Base-by-base conservation (phyloP, 2,888 invertebrate genomes). In the Dasysyrphus albostriatus region DNA sequence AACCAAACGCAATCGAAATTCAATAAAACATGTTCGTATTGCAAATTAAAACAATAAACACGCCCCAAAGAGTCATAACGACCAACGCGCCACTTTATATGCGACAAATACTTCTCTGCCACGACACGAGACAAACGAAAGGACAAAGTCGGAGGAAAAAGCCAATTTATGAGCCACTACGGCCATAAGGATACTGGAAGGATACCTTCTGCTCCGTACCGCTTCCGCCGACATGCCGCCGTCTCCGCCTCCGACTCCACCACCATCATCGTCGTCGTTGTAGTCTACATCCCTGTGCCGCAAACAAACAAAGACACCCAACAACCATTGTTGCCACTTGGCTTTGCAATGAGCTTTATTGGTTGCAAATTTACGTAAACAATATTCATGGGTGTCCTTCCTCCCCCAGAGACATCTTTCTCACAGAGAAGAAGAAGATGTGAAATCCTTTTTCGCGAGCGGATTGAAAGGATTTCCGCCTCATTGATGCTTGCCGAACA, bases 31-130 rank as follows among this genome's bases (percentile, higher is more conserved):
- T 87, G 87, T 83, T 87, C 87, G 79, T 78, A 87, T 87, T 87
- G 83, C 87, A 87, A 87, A 87, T 87, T 87, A 87, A 87, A 87
- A 87, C 87, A 87, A 87, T 87, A 87, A 87, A 87, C 87, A 87
- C 87, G 87, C 87, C 87, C 87, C 83, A 75, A 87, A 87, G 87
- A 87, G 70, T 87, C 87, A 87, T 83, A 87, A 87, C 87, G 87
- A 83, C 87, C 83, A 87, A 83, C 75, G 87, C 79, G 87, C 74
- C 83, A 87, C 87, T 87, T 83, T 87, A 87, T 83, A 87, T 87
- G 87, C 87, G 87, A 87, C 87, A 87, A 87, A 82, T 87, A 87
- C 78, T 75, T 75, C 59, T 47, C 32, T 42, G 39, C 69, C 24
- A n/a, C 73, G 72, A 65, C 67, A 70, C 78, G 83, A 72, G 77